Conservation (phyloP, 2,888 invertebrate genomes). For the Stenichneumon culpator region DNA sequence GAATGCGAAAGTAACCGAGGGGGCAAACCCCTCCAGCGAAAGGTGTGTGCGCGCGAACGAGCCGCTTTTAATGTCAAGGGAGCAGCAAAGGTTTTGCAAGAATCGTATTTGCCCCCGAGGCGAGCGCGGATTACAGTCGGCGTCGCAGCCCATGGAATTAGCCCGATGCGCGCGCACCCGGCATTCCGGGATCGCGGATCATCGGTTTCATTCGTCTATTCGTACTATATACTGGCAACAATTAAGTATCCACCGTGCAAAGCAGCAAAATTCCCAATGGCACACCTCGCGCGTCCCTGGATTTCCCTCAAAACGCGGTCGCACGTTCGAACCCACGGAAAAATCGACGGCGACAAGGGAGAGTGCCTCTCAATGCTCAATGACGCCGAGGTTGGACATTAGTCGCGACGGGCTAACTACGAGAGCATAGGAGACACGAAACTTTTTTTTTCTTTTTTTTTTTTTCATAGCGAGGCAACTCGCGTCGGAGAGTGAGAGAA, state of each 20-base stretch:
- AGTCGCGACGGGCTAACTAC: constrained; percentile 16
- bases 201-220: not conserved
- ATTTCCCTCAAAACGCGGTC: constrained; percentile 63
- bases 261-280: constrained; percentile 38
- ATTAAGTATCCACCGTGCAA: not conserved
- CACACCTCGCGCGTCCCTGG: constrained; percentile 49
- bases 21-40: constrained; percentile 37
- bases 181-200: constrained; percentile 32
- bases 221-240: not conserved
- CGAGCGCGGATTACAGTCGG: constrained; percentile 38
- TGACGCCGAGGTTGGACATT: constrained; percentile 26
- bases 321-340: constrained; percentile 52
- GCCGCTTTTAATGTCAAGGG: constrained; percentile 66
- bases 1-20: constrained; percentile 15
- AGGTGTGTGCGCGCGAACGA: constrained; percentile 55
- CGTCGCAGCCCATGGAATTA: constrained; percentile 26
- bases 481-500: constrained; percentile 25
- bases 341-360: constrained; percentile 50
- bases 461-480: not conserved
- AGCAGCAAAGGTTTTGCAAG: constrained; percentile 63
- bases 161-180: constrained; percentile 18
- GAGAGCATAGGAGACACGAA: not conserved
- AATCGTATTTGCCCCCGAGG: constrained; percentile 16
- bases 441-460: constrained; percentile 5
- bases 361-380: not conserved